A percentile compares a stretch with the other conserved stretches of the same genome.
Evolutionary conservation across 2,888 invertebrate species (phyloP).

Genomic region (Cybosia mesomella): DNA sequence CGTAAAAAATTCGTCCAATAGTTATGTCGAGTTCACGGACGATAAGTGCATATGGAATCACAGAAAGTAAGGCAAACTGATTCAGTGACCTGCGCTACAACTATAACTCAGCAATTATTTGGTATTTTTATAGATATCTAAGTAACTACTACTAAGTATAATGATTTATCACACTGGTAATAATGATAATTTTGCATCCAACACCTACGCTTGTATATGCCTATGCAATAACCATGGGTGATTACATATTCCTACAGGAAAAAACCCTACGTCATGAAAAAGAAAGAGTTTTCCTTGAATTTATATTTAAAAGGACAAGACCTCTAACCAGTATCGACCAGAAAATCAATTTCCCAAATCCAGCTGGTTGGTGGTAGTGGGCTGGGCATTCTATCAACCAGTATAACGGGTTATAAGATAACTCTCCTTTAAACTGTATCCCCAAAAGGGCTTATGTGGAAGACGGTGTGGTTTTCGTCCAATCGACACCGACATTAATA

Average conservation of each 20-base stretch:
- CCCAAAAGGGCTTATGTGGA: no score
- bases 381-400: no score
- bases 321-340: no score
- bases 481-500: no score
- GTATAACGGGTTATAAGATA: no score
- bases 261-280: no score
- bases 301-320: no score
- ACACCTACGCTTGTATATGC: neutral
- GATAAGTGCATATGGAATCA: slow-evolving; percentile 43
- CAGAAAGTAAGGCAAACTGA: slow-evolving; percentile 39
- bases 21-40: slow-evolving; percentile 34
- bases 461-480: no score
- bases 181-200: neutral
- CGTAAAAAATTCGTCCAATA: slow-evolving; percentile 4
- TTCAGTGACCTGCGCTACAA: slow-evolving; percentile 27
- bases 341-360: no score
- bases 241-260: neutral
- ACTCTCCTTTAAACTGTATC: no score
- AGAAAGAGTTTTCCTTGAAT: neutral
- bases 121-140: slow-evolving; percentile 4
- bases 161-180: slow-evolving; percentile 21
- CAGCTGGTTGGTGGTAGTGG: no score
- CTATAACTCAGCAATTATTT: slow-evolving; percentile 15
- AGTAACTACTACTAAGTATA: slow-evolving; percentile 5
- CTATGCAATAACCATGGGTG: neutral